Conservation (phyloP, 2,888 invertebrate genomes). For the Xestia c-nigrum region DNA sequence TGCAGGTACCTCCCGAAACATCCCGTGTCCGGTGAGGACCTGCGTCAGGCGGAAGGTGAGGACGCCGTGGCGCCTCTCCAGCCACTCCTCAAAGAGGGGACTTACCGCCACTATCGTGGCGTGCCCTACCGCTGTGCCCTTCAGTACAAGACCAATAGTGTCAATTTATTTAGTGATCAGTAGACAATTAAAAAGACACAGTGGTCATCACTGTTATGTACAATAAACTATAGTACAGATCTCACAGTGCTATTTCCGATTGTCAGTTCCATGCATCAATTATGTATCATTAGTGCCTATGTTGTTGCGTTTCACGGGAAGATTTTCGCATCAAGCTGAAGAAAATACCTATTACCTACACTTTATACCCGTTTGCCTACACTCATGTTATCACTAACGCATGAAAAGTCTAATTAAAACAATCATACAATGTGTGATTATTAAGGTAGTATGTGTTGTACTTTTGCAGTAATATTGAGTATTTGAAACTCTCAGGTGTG, state of each 20-base stretch:
- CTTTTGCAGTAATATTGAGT: slow-evolving; percentile 4
- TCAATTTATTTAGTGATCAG: not conserved
- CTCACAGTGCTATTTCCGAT: not conserved
- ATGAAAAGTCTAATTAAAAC: not conserved
- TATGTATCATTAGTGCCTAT: not conserved
- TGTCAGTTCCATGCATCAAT: not conserved
- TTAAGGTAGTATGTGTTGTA: not conserved
- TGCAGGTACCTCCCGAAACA: too few species aligned
- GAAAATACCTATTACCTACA: not conserved
- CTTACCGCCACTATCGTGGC: too few species aligned
- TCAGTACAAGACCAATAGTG: too few species aligned
- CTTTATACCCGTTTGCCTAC: not conserved
- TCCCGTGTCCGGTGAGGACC: too few species aligned
- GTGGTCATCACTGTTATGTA: not conserved
- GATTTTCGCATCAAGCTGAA: not conserved
- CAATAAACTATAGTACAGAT: slow-evolving; percentile 3
- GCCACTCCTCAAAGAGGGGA: too few species aligned
- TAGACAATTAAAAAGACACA: not conserved
- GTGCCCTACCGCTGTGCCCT: too few species aligned
- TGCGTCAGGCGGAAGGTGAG: too few species aligned
- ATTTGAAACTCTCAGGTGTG: not conserved
- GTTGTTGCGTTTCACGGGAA: not conserved
- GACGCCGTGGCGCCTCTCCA: too few species aligned
- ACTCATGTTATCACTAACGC: not conserved
- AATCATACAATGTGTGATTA: not conserved